Base-by-base conservation (phyloP, 2,797 vertebrate genomes). In the Octomys mimax region DNA sequence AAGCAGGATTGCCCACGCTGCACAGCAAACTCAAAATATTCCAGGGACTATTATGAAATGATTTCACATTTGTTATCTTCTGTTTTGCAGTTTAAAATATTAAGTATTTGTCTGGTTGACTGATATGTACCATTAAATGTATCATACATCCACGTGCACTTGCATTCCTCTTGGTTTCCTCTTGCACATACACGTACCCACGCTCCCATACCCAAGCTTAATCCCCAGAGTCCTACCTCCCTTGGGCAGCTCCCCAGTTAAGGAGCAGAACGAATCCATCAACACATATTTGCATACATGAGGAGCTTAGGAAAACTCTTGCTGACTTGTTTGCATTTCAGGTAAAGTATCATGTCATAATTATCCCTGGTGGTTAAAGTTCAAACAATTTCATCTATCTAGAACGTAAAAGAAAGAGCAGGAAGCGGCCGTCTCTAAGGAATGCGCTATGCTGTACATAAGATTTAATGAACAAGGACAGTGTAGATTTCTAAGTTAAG, bases 51-150 rank as follows among this genome's bases (percentile, higher is more conserved):
- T 24, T 66, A 92, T 36, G 39, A 90, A 91, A 82, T 70, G 49
- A 77, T 89, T 91, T 87, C 42, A 73, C n/a, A 36, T 82, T 82
- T 90, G n/a, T 86, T 70, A 64, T 68, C 79, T 92, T 86, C 21
- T 79, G n/a, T 46, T 83, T 33, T 91, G 59, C 18, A 57, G 49
- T 68, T 93, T 84, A 95, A 96, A 95, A 81, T 83, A 73, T 54
- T 87, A 80, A 88, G 46, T 49, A 24, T 24, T 11, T 12, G 59
- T 70, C 79, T 61, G 59, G 42, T 14, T 87, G 28, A 84, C 5
- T 73, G 80, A 78, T 19, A 77, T 11, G 54, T 31, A 57, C 28
- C 68, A 31, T 54, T 66, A 86, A 39, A 49, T 61, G 61, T 88
- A 52, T 83, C 68, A 22, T 46, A 87, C 81, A 89, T 92, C 68